These are phyloP conservation scores for Himalopsyche kuldschensis DNA, from an alignment of 2,888 invertebrate species.

Conservation along the genomic window DNA sequence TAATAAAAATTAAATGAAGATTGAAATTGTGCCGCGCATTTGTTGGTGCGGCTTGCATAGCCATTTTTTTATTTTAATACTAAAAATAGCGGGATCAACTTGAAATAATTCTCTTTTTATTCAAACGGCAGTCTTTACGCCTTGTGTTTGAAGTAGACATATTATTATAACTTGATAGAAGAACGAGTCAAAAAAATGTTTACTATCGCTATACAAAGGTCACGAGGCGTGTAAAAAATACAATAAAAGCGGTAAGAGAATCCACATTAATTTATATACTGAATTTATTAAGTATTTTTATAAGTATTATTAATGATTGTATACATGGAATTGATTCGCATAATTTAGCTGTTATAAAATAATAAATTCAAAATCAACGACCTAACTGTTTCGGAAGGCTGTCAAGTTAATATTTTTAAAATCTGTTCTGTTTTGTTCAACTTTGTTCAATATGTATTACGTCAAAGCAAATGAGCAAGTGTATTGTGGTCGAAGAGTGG, in stretches of 20 bases:
- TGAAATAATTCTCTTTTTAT: too few species aligned
- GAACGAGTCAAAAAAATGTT: not conserved
- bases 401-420: not conserved
- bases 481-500: not conserved
- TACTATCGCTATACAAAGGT: not conserved
- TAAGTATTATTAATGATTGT: not conserved
- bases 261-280: not conserved
- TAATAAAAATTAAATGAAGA: too few species aligned
- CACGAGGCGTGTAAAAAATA: not conserved
- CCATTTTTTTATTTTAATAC: too few species aligned
- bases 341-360: constrained; percentile 1
- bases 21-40: too few species aligned
- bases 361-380: not conserved
- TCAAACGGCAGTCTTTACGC: too few species aligned
- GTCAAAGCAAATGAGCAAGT: not conserved
- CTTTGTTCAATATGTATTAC: not conserved
- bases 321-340: not conserved
- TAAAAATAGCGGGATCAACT: too few species aligned
- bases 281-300: not conserved
- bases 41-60: too few species aligned
- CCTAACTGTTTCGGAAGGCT: not conserved
- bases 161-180: too few species aligned
- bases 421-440: not conserved
- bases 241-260: not conserved
- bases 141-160: too few species aligned